phyloP scores from a whole-genome alignment of 2,113 vertebrate genomes.

The Ceyx cyanopectus region DNA sequence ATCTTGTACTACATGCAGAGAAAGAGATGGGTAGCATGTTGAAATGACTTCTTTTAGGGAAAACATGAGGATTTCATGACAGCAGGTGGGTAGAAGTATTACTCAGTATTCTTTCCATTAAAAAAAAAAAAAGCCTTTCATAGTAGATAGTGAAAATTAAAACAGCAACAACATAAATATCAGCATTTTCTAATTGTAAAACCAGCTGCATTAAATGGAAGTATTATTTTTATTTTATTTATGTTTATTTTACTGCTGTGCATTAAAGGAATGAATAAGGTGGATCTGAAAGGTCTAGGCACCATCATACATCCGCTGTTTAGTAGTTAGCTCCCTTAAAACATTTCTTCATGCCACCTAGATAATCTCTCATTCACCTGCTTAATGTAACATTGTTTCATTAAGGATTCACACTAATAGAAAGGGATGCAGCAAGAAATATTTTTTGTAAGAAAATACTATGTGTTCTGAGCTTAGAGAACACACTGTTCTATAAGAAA shows the following conservation, averaged over 20 bases:
- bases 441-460: neutral
- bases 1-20: neutral
- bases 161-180: neutral
- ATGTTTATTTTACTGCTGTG: neutral
- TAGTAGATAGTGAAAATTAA: neutral
- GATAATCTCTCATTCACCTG: neutral
- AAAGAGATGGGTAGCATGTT: neutral
- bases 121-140: neutral
- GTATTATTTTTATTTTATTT: too few species aligned
- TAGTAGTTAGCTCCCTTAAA: neutral
- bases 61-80: neutral
- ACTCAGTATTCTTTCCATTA: neutral
- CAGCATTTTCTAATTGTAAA: neutral
- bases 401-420: constrained; percentile 19
- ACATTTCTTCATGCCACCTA: neutral
- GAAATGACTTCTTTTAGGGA: neutral
- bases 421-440: constrained; percentile 14
- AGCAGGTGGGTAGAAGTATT: neutral
- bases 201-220: neutral
- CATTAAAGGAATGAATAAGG: neutral
- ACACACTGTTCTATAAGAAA: neutral
- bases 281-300: neutral
- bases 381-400: neutral
- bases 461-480: neutral
- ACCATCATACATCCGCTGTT: neutral